Conservation (phyloP, 2,113 vertebrate species). For the Pongo pygmaeus region DNA sequence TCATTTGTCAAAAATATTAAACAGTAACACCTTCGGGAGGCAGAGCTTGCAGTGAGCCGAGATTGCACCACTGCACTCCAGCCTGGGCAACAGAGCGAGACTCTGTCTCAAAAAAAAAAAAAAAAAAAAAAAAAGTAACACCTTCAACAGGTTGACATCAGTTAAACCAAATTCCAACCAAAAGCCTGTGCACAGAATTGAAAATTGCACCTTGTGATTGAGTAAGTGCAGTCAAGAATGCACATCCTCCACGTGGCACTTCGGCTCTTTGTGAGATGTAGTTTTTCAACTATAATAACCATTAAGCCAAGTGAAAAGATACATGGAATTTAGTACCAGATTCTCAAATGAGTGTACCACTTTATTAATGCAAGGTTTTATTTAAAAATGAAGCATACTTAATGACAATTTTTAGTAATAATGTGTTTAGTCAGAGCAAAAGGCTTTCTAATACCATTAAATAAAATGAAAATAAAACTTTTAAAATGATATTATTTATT, state of each 20-base stretch:
- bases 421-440: not conserved
- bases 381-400: not conserved
- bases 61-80: too few relatives aligned
- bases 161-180: not conserved
- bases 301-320: not conserved
- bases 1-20: not conserved
- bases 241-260: not conserved
- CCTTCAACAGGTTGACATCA: not conserved
- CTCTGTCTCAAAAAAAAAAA: too few relatives aligned
- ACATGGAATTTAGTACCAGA: not conserved
- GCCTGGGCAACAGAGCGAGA: too few relatives aligned
- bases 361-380: not conserved
- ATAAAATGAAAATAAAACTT: slow-evolving; percentile 10
- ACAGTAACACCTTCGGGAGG: not conserved
- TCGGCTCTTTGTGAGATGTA: not conserved
- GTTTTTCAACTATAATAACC: not conserved
- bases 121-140: not conserved
- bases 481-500: not conserved
- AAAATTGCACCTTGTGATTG: not conserved
- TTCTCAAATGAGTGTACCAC: not conserved
- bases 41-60: too few relatives aligned
- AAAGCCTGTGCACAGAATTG: not conserved
- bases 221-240: not conserved
- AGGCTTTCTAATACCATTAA: not conserved
- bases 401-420: slow-evolving; percentile 10